Conservation (phyloP, 2,888 invertebrate species). For the Bombylius discolor region DNA sequence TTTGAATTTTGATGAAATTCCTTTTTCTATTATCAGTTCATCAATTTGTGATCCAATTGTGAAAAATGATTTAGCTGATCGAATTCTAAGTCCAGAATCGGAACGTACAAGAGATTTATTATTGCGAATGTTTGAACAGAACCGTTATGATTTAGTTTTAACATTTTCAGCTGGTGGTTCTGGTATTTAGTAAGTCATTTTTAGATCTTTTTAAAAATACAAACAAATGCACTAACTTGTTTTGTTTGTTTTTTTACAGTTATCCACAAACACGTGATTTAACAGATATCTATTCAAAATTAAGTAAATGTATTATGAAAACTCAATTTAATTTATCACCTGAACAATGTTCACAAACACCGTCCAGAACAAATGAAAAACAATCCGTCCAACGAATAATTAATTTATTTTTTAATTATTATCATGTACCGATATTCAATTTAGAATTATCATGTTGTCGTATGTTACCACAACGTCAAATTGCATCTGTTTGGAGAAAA, state of each 20-base stretch:
- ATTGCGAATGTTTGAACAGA: constrained; percentile 47
- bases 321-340: constrained; percentile 27
- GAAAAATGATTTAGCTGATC: constrained; percentile 50
- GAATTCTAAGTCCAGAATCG: constrained; percentile 38
- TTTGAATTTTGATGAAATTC: neutral
- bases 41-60: constrained; percentile 31
- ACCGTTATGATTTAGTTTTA: constrained; percentile 57
- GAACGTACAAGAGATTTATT: constrained; percentile 38
- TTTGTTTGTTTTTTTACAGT: constrained; percentile 9
- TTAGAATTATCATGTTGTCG: constrained; percentile 71
- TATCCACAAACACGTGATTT: constrained; percentile 21
- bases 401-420: constrained; percentile 48
- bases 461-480: constrained; percentile 53
- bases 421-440: constrained; percentile 52
- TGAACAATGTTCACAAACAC: constrained; percentile 23
- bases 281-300: constrained; percentile 24
- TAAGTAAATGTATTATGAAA: constrained; percentile 27
- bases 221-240: neutral
- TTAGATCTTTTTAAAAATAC: neutral
- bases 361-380: constrained; percentile 17
- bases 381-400: constrained; percentile 39
- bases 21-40: constrained; percentile 17
- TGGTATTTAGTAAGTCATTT: constrained; percentile 42
- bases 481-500: constrained; percentile 61
- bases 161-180: constrained; percentile 62